A percentile compares a stretch with the other conserved stretches of the same genome.
phyloP scores from a whole-genome alignment of 2,113 vertebrate genomes.

The Brachypteracias leptosomus region DNA sequence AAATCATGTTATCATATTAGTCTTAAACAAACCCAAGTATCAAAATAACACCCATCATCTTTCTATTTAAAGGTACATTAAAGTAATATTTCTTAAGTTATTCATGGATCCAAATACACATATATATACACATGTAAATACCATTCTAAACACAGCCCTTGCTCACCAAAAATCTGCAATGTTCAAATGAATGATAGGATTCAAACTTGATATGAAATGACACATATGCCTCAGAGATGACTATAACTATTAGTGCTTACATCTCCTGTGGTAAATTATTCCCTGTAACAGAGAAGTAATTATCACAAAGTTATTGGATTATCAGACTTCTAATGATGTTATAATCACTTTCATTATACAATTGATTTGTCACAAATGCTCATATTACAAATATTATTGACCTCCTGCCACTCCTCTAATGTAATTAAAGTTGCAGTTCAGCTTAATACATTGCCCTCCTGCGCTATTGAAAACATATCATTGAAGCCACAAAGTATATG shows the following conservation, averaged over 20 bases:
- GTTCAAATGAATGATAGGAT: not conserved
- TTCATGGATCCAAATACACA: not conserved
- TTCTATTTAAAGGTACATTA: not conserved
- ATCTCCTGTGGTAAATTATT: slow-evolving; percentile 7
- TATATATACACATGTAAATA: not conserved
- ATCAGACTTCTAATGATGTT: slow-evolving; percentile 23
- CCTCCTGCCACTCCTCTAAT: not conserved
- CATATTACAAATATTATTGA: slow-evolving; percentile 25
- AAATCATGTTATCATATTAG: not conserved
- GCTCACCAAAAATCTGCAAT: not conserved
- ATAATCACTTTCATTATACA: slow-evolving; percentile 30
- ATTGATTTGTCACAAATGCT: slow-evolving; percentile 37
- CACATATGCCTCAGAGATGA: not conserved
- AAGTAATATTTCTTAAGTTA: not conserved
- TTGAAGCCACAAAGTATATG: not conserved
- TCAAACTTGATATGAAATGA: not conserved
- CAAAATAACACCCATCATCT: not conserved
- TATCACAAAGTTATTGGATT: slow-evolving; percentile 35
- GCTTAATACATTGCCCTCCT: not conserved
- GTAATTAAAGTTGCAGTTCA: not conserved
- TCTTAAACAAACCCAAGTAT: too few species aligned
- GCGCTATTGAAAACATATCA: not conserved
- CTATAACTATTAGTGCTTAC: not conserved
- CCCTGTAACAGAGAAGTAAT: slow-evolving; percentile 20
- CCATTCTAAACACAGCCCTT: not conserved